Percentiles rank a stretch among this genome's conserved stretches.
Conservation (phyloP, 2,113 vertebrate species). For the Amblyornis subalaris region DNA sequence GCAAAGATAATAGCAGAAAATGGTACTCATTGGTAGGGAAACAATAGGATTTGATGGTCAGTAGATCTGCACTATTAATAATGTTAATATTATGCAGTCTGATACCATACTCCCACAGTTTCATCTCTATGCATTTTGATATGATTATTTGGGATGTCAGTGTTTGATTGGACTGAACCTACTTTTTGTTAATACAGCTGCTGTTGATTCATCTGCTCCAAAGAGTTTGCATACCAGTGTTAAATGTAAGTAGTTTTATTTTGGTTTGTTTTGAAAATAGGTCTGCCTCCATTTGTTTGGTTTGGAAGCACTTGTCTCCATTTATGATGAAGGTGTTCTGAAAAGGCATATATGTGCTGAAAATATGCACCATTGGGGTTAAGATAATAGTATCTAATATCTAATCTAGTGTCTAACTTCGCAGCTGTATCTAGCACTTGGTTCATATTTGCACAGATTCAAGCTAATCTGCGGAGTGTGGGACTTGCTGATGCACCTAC, state of each 20-base stretch:
- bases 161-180: not conserved
- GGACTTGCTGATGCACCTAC: not conserved
- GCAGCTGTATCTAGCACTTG: not conserved
- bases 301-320: constrained; percentile 56
- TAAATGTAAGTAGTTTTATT: constrained; percentile 62
- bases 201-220: constrained; percentile 64
- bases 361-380: not conserved
- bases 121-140: not conserved
- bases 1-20: not conserved
- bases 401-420: not conserved
- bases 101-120: not conserved
- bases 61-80: not conserved
- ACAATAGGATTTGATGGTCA: not conserved
- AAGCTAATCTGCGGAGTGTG: not conserved
- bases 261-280: constrained; percentile 50
- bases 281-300: constrained; percentile 36
- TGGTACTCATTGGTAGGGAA: not conserved
- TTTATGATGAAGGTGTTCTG: not conserved
- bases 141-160: not conserved
- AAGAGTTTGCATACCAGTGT: constrained; percentile 50
- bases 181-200: constrained; percentile 63
- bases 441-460: not conserved
- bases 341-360: not conserved
- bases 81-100: not conserved
- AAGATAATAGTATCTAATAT: not conserved